Conservation (phyloP, 2,797 vertebrate species). For the Helarctos malayanus region DNA sequence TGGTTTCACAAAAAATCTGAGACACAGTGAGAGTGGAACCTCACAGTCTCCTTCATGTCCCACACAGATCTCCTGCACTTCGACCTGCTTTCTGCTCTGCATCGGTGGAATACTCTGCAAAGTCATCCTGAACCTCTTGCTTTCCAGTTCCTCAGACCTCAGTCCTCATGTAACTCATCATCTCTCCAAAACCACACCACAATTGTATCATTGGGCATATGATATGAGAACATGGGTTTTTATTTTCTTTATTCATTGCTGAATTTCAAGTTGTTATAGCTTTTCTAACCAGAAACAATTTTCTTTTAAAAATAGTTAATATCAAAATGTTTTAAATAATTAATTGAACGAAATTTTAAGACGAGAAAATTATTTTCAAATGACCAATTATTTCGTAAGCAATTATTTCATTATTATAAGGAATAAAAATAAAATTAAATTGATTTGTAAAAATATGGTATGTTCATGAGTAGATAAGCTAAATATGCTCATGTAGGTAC, state of each 20-base stretch:
- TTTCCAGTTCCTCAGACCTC: neutral
- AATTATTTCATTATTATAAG: constrained; percentile 25
- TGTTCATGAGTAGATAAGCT: neutral
- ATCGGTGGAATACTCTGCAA: neutral
- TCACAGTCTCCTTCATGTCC: neutral
- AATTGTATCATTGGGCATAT: neutral
- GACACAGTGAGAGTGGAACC: neutral
- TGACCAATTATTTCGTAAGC: neutral
- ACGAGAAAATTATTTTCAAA: constrained; percentile 17
- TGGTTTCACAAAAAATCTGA: neutral
- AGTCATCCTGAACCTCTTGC: neutral
- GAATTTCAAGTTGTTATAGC: neutral
- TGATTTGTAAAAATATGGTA: neutral
- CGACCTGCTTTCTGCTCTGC: no score
- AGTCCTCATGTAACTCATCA: rapidly evolving
- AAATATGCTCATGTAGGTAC: neutral
- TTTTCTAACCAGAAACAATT: neutral
- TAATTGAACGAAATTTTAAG: neutral
- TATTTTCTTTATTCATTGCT: neutral
- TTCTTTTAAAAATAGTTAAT: neutral
- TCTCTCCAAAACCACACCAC: neutral
- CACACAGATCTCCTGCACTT: neutral
- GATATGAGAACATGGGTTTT: neutral
- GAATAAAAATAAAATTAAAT: neutral
- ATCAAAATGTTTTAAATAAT: constrained; percentile 14